phyloP scores from a whole-genome alignment of 2,888 invertebrate genomes.

The Caenorhabditis virilis region DNA sequence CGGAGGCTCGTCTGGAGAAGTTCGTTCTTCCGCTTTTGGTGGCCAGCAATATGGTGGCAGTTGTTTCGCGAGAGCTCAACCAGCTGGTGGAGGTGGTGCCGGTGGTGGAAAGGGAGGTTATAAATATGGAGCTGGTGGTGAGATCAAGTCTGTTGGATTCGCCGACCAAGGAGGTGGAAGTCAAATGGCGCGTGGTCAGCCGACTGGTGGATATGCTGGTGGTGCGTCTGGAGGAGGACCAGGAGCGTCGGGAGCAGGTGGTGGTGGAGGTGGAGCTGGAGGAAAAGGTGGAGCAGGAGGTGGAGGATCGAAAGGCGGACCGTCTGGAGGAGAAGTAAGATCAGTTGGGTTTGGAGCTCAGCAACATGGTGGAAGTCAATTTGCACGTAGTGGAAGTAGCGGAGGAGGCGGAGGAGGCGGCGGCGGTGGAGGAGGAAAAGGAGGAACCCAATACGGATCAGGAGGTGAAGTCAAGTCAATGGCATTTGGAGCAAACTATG shows the following conservation, averaged over 20 bases:
- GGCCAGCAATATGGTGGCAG: slow-evolving; percentile 23
- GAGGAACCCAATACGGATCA: no score
- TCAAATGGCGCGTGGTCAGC: slow-evolving; percentile 4
- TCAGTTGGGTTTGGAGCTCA: slow-evolving; percentile 6
- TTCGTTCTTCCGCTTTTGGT: slow-evolving; percentile 14
- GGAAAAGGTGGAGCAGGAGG: neutral
- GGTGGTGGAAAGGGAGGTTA: neutral
- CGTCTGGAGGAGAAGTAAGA: slow-evolving; percentile 5
- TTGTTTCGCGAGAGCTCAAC: slow-evolving; percentile 5
- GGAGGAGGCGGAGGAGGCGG: neutral
- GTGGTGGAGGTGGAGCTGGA: slow-evolving; percentile 2
- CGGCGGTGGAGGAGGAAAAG: no score
- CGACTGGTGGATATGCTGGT: neutral
- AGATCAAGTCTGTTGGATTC: slow-evolving; percentile 19
- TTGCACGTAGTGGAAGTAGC: neutral
- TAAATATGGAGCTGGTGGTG: slow-evolving; percentile 13
- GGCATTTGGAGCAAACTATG: neutral
- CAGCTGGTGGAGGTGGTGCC: slow-evolving; percentile 6
- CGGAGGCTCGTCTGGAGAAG: slow-evolving; percentile 10
- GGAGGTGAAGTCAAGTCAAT: no score
- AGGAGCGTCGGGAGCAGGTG: slow-evolving; percentile 3
- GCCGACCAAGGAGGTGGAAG: slow-evolving; percentile 22
- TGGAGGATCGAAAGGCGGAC: neutral
- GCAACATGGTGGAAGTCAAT: slow-evolving; percentile 8
- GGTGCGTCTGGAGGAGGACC: neutral